phyloP scores from a whole-genome alignment of 1,140 invertebrate species.

The Trypoxylus dichotomus region DNA sequence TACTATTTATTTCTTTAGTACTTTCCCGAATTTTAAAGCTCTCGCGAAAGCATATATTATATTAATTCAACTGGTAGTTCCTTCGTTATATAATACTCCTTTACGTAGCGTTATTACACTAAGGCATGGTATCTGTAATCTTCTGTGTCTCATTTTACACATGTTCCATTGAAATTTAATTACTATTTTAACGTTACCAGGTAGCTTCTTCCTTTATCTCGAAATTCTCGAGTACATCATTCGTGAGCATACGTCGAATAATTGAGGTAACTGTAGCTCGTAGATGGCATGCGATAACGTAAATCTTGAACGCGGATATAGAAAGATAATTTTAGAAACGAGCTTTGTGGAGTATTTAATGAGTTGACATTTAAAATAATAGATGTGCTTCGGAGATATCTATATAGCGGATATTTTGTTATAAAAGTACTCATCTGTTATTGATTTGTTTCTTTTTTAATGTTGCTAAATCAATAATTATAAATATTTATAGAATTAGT shows the following conservation, averaged over 20 bases:
- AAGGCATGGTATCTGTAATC: not conserved
- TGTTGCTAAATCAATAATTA: too few species aligned
- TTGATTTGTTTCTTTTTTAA: too few species aligned
- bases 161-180: slow-evolving; percentile 1
- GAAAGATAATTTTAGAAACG: too few species aligned
- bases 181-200: not conserved
- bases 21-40: not conserved
- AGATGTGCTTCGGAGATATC: too few species aligned
- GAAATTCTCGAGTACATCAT: not conserved
- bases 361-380: too few species aligned
- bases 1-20: not conserved
- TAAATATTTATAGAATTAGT: too few species aligned
- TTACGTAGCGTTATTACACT: not conserved
- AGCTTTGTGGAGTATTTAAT: too few species aligned
- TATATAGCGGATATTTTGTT: too few species aligned
- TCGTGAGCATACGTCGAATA: not conserved
- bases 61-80: not conserved
- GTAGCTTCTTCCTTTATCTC: not conserved
- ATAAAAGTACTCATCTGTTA: too few species aligned
- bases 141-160: not conserved
- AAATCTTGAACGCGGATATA: too few species aligned
- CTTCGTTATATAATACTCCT: not conserved
- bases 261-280: not conserved
- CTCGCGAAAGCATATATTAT: not conserved
- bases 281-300: too few species aligned